Percentiles rank a stretch among this genome's conserved stretches.
These are phyloP conservation scores for Plectrocnemia conspersa DNA, from an alignment of 1,140 invertebrate genomes.

Conservation along the genomic window DNA sequence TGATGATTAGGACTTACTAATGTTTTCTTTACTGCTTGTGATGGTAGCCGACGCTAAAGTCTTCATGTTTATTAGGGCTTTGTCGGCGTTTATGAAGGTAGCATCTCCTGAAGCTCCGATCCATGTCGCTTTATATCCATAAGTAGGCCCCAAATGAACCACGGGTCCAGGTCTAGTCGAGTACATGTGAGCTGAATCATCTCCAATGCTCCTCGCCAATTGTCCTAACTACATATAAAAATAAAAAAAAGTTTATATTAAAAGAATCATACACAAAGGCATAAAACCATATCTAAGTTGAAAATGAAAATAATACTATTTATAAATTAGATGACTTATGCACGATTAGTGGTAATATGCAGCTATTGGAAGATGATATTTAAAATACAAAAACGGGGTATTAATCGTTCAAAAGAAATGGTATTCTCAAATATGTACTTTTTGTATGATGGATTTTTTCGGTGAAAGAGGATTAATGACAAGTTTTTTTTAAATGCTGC, in stretches of 20 bases:
- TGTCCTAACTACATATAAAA: slow-evolving; percentile 26
- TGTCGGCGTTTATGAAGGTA: slow-evolving; percentile 91
- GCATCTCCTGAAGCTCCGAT: slow-evolving; percentile 91
- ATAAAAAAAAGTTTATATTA: not conserved
- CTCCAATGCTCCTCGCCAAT: slow-evolving; percentile 12
- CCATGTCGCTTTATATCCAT: slow-evolving; percentile 85
- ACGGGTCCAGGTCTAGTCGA: slow-evolving; percentile 77
- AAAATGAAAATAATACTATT: too few relatives aligned
- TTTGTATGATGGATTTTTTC: too few relatives aligned
- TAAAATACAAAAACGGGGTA: too few relatives aligned
- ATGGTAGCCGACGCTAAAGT: slow-evolving; percentile 81
- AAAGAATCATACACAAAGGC: slow-evolving; percentile 55
- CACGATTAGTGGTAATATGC: too few relatives aligned
- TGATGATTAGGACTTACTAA: slow-evolving; percentile 71
- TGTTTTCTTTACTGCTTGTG: slow-evolving; percentile 80
- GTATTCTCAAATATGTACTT: too few relatives aligned
- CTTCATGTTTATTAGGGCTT: slow-evolving; percentile 84
- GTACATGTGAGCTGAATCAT: slow-evolving; percentile 52
- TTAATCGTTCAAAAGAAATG: too few relatives aligned
- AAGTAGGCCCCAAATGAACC: slow-evolving; percentile 69
- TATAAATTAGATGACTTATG: too few relatives aligned
- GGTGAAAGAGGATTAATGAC: too few relatives aligned
- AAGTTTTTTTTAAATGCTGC: too few relatives aligned
- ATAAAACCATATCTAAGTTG: too few relatives aligned
- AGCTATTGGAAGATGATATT: too few relatives aligned